Evolutionary conservation across 2,113 vertebrate genomes (phyloP), one percentile per base, ranked within the genome.

Genomic region (Laterallus jamaicensis): DNA sequence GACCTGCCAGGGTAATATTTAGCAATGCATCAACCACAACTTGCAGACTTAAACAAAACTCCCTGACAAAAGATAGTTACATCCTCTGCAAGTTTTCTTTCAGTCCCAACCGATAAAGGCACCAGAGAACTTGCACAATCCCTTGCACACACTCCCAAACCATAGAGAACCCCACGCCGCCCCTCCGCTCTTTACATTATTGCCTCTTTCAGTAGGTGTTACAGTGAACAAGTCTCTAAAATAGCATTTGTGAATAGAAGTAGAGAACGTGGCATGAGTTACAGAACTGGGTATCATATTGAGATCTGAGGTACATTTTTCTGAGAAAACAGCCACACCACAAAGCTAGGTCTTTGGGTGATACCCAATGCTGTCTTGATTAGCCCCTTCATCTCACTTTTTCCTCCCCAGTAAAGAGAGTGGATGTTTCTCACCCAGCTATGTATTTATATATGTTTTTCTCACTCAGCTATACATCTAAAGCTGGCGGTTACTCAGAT

Each of bases 401-500:
- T 42, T 32, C 47, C 31, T 82, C 15, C 70, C 20, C 15, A 28
- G 40, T 68, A 64, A 55, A 76, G 17, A 80, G 16, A 69, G 12
- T 5, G 3, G 22, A 40, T 82, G 44, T 86, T 94, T 82, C 69
- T 76, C 74, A 89, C 20, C 31, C 59, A 68, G 29, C 54, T 71
- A 29, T 29, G 5, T 84, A 79, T 96, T 92, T 95, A 91, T n/a
- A 39, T 40, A 37, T 6, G 13, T 42, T 91, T 96, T 79, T 73
- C 75, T 82, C 92, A 85, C 62, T 71, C 54, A 66, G 4, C 37
- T 76, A 31, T 56, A 52, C n/a, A 64, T 70, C 64, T 60, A 56
- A 49, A 74, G 64, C 54, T 95, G 76, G 49, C 66, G 71, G 67
- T 73, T 89, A 67, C 22, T 85, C 58, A 69, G 54, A 87, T 87